Conservation (phyloP, 2,888 invertebrate genomes). For the Ectemnius lituratus region DNA sequence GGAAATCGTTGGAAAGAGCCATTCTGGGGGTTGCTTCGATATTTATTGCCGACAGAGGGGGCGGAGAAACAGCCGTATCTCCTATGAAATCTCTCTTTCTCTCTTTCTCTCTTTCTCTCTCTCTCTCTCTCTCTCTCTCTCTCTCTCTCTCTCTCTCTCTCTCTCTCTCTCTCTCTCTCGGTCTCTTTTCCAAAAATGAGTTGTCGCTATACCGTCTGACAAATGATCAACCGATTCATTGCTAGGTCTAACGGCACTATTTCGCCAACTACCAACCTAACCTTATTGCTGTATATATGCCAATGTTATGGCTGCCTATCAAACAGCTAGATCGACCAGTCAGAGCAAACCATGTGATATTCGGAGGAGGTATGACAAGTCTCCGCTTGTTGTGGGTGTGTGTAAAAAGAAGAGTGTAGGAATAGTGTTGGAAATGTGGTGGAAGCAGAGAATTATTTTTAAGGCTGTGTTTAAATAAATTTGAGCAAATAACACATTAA, state of each 20-base stretch:
- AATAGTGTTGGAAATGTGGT: no score
- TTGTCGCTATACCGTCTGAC: slow-evolving; percentile 23
- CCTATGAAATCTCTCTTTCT: no score
- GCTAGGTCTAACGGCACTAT: not conserved
- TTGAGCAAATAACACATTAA: no score
- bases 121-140: slow-evolving; percentile 10
- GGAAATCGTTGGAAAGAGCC: slow-evolving; percentile 41
- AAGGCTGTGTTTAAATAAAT: no score
- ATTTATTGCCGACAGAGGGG: slow-evolving; percentile 67
- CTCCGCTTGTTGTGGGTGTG: no score
- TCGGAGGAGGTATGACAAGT: no score
- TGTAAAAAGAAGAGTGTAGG: no score
- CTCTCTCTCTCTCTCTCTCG: slow-evolving; percentile 9
- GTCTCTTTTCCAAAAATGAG: slow-evolving; percentile 38
- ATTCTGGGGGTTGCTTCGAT: slow-evolving; percentile 55
- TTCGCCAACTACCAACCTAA: not conserved
- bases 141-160: not conserved
- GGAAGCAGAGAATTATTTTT: no score
- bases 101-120: slow-evolving; percentile 16
- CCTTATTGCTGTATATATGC: not conserved
- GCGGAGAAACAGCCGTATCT: slow-evolving; percentile 35
- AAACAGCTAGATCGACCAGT: not conserved
- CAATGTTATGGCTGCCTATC: not conserved
- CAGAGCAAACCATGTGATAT: no score
- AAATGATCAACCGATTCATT: slow-evolving; percentile 42